Evolutionary conservation across 1,140 invertebrate genomes (phyloP).

Genomic region (Holotrichia oblita): DNA sequence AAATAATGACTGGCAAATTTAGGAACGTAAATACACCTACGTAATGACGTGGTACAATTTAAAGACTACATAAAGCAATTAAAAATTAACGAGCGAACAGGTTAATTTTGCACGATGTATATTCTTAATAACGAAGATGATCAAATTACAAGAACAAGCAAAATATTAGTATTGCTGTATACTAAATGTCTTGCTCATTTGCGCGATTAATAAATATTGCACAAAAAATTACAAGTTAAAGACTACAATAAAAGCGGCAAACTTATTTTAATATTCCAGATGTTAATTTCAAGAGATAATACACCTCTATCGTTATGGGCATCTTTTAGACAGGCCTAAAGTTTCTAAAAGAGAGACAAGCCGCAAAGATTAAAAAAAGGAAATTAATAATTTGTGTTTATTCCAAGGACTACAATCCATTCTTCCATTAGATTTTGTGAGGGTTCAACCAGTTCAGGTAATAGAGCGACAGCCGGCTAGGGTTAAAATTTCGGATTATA

Average conservation of each 20-base stretch:
- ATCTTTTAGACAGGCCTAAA: too few relatives aligned
- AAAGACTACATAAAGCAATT: conserved; percentile 19
- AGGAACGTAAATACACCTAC: conserved; percentile 33
- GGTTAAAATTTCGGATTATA: conserved; percentile 25
- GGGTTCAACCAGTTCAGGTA: conserved; percentile 10
- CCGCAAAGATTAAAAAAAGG: neutral
- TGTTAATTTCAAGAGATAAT: too few relatives aligned
- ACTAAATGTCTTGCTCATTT: too few relatives aligned
- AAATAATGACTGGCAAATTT: conserved; percentile 37
- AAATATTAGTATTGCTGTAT: too few relatives aligned
- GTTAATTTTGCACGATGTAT: neutral
- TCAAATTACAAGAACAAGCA: too few relatives aligned
- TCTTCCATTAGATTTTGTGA: conserved; percentile 1
- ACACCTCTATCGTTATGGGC: too few relatives aligned
- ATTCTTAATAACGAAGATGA: too few relatives aligned
- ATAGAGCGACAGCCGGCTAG: neutral
- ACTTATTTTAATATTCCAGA: too few relatives aligned
- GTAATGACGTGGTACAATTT: conserved; percentile 16
- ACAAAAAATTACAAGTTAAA: too few relatives aligned
- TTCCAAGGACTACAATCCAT: neutral
- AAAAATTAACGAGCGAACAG: neutral
- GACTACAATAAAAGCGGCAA: too few relatives aligned
- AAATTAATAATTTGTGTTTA: conserved; percentile 22
- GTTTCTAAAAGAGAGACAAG: neutral
- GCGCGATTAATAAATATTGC: too few relatives aligned